Evolutionary conservation across 1,140 invertebrate species (phyloP).

Genomic region (Aphis craccivora): DNA sequence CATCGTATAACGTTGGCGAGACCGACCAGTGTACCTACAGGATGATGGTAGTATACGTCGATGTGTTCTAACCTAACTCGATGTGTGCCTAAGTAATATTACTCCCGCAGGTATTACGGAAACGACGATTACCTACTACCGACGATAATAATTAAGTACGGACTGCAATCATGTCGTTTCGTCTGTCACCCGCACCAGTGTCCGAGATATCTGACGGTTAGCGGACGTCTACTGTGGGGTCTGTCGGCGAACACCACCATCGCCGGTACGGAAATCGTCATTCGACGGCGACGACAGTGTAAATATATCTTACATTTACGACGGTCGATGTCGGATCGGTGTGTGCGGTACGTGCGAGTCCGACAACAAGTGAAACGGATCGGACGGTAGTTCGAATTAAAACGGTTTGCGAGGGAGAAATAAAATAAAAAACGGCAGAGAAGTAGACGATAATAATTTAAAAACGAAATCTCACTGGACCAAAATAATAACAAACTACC

Average conservation of each 20-base stretch:
- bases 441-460: not conserved
- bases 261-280: not conserved
- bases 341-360: not conserved
- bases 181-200: not conserved
- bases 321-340: not conserved
- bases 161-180: not conserved
- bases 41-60: not conserved
- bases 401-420: not conserved
- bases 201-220: not conserved
- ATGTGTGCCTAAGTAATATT: not conserved
- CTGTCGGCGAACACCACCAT: not conserved
- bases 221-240: not conserved
- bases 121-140: not conserved
- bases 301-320: not conserved
- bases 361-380: not conserved
- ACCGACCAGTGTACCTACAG: not conserved
- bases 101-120: not conserved
- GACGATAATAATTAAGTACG: not conserved
- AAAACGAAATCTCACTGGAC: not conserved
- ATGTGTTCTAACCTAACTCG: too few relatives aligned
- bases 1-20: not conserved
- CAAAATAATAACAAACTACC: not conserved
- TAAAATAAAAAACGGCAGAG: not conserved
- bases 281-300: not conserved
- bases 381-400: too few relatives aligned